Evolutionary conservation across 2,797 vertebrate species (phyloP).

Genomic region (Melanotaenia boesemani): DNA sequence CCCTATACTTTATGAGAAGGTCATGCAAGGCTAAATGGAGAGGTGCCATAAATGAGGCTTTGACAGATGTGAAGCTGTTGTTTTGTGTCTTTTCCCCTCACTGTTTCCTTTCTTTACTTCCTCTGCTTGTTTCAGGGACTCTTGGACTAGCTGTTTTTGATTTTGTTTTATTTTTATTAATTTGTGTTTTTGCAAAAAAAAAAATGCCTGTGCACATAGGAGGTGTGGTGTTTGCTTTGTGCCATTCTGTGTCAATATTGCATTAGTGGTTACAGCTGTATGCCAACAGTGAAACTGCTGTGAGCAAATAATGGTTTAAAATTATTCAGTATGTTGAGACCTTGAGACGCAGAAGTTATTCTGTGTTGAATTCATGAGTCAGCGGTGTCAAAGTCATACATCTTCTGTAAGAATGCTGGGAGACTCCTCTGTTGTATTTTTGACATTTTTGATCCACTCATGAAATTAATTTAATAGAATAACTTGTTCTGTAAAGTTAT

Average conservation of each 20-base stretch:
- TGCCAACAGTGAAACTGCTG: conserved; percentile 46
- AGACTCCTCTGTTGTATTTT: neutral
- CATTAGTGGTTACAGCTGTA: conserved; percentile 45
- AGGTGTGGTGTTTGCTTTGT: conserved; percentile 48
- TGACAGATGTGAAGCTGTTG: conserved; percentile 77
- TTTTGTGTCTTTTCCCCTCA: conserved; percentile 51
- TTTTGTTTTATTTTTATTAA: conserved; percentile 10
- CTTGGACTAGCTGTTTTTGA: neutral
- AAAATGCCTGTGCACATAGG: conserved; percentile 45
- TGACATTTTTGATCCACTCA: neutral
- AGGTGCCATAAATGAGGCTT: conserved; percentile 81
- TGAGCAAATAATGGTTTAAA: conserved; percentile 57
- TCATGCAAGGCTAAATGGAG: conserved; percentile 90
- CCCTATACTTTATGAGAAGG: conserved; percentile 83
- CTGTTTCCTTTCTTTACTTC: conserved; percentile 57
- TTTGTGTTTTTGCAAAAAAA: conserved; percentile 10
- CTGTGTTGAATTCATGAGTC: conserved; percentile 31
- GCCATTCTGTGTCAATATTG: conserved; percentile 63
- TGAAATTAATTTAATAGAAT: neutral
- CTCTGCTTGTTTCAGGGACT: conserved; percentile 37
- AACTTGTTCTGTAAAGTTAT: neutral
- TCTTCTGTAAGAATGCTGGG: neutral
- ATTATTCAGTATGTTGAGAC: conserved; percentile 34
- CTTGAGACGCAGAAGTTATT: conserved; percentile 34
- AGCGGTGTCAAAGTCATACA: conserved; percentile 18